phyloP scores from a whole-genome alignment of 2,888 invertebrate genomes.

The Acrobasis consociella region DNA sequence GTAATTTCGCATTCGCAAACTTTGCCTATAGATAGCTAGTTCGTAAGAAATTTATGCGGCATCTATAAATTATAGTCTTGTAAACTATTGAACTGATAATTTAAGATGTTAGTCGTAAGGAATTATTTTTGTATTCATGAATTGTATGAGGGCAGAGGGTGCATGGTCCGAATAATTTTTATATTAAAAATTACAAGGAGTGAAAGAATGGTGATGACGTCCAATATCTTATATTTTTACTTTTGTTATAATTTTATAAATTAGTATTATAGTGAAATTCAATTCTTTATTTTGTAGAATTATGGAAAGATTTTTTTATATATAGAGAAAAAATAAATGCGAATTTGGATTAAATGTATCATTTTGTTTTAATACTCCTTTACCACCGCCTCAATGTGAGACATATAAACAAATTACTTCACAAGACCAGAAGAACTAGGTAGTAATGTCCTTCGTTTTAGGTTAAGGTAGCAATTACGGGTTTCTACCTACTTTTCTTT shows the following conservation, averaged over 20 bases:
- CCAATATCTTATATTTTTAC: conserved; percentile 65
- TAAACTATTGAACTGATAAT: conserved; percentile 74
- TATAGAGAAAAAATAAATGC: conserved; percentile 72
- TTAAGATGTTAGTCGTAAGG: conserved; percentile 59
- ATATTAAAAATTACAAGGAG: conserved; percentile 79
- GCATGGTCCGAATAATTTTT: conserved; percentile 75
- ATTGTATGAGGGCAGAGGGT: conserved; percentile 46
- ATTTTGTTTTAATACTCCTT: conserved; percentile 21
- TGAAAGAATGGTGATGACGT: conserved; percentile 69
- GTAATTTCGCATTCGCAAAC: conserved; percentile 43
- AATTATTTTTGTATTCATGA: conserved; percentile 62
- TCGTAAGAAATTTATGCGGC: conserved; percentile 37
- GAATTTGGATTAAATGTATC: conserved; percentile 56
- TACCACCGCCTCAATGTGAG: no score
- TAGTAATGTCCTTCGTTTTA: no score
- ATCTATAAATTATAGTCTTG: conserved; percentile 46
- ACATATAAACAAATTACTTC: no score
- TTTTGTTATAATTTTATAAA: conserved; percentile 62
- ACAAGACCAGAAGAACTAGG: no score
- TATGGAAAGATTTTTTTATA: conserved; percentile 68
- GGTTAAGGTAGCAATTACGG: no score
- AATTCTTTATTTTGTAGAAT: conserved; percentile 73
- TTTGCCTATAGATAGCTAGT: conserved; percentile 46
- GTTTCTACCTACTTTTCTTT: no score
- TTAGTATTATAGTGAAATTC: conserved; percentile 79